A percentile compares a stretch with the other conserved stretches of the same genome.
Conservation (phyloP, 2,797 vertebrate genomes). For the Clarias pachynema region DNA sequence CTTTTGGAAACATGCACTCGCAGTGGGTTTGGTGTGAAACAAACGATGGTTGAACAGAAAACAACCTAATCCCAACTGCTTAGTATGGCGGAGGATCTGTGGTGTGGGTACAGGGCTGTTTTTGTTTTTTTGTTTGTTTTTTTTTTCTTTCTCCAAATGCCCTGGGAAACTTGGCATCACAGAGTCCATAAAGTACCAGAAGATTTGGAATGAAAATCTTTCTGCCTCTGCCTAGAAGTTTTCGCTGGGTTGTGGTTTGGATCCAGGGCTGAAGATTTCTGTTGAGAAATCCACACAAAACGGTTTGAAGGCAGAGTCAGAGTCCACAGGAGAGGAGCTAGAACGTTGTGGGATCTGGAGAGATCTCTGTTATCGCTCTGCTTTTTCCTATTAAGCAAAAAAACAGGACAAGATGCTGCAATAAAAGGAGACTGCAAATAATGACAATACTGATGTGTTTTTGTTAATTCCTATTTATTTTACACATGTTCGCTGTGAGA, state of each 20-base stretch:
- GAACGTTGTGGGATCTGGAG: background rate
- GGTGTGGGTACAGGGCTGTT: background rate
- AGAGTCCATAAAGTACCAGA: background rate
- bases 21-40: background rate
- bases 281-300: background rate
- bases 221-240: background rate
- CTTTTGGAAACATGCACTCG: background rate
- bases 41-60: background rate
- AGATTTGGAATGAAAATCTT: background rate
- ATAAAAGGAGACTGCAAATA: background rate
- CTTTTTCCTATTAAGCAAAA: background rate
- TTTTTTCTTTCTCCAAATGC: background rate
- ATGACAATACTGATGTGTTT: background rate
- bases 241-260: background rate
- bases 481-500: background rate
- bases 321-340: background rate
- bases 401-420: background rate
- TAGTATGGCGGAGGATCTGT: background rate
- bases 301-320: background rate
- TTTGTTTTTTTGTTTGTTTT: background rate
- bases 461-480: too few relatives aligned
- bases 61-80: background rate
- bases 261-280: background rate
- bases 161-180: too few relatives aligned
- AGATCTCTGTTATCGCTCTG: background rate